These are phyloP conservation scores for Oreochromis aureus DNA, from an alignment of 2,113 vertebrate genomes.

Conservation along the genomic window DNA sequence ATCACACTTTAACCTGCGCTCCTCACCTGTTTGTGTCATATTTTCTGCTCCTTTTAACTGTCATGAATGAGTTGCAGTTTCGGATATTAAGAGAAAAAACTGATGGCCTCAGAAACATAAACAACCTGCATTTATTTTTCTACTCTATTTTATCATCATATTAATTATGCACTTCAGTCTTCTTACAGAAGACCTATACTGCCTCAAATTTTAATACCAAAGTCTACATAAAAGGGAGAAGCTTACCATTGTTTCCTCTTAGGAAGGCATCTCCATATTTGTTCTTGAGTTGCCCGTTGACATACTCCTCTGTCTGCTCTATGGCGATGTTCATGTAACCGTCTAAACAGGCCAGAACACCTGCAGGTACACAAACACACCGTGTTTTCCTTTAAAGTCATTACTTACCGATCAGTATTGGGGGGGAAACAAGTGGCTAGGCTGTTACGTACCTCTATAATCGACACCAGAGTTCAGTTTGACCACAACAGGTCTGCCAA, in stretches of 20 bases:
- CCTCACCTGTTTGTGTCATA: neutral
- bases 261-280: constrained; percentile 99
- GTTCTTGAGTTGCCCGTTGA: constrained; percentile 97
- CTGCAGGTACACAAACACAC: constrained; percentile 57
- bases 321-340: constrained; percentile 99
- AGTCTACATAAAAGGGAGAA: neutral
- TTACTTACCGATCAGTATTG: neutral
- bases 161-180: neutral
- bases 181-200: neutral
- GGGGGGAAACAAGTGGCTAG: accelerated
- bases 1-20: neutral
- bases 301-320: constrained; percentile 98
- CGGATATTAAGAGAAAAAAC: neutral
- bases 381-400: neutral
- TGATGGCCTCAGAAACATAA: neutral
- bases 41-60: neutral
- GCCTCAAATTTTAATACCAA: neutral
- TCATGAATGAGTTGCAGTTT: neutral
- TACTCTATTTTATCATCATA: neutral
- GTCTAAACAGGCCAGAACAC: constrained; percentile 95
- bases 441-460: constrained; percentile 83
- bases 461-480: constrained; percentile 98
- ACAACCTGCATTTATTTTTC: neutral
- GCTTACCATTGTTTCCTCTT: constrained; percentile 94
- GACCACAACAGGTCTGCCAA: constrained; percentile 96